Base-by-base conservation (phyloP, 2,797 vertebrate genomes). In the Myotis findleyi region DNA sequence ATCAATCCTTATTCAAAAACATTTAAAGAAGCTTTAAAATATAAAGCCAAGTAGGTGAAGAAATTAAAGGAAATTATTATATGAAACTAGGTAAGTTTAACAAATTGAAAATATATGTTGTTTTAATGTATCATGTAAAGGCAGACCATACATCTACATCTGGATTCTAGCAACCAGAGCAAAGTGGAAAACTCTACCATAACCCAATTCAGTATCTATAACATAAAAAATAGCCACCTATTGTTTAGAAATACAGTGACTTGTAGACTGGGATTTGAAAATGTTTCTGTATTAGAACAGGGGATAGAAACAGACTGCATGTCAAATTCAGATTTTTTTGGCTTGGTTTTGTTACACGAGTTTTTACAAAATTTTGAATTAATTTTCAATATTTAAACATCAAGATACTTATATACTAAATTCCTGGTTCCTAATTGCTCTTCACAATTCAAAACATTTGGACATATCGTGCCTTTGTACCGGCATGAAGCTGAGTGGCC, bases 301-400 rank as follows among this genome's bases (percentile, higher is more conserved):
- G 62, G 25, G 2, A 66, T 81, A 47, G 21, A 79, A 75, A 44
- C 1, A 82, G 5, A 41, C 25, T 30, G 3, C 12, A 0, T 41
- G 10, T 57, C 13, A 86, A 2, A 59, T 3, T 71, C 8, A 36
- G 5, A 73, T n/a, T 23, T 82, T 5, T 64, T 75, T 93, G 27
- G 11, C 11, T 72, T 91, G 64, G 6, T 89, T 85, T 96, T 79
- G 76, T 36, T 41, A 10, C 21, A n/a, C 5, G 6, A 7, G 47
- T 72, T 68, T 90, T 91, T 80, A 89, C 4, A 66, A 82, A 87
- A 38, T 49, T 93, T 89, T 33, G 27, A 53, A 91, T 86, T 91
- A 62, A 84, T 73, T 86, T 53, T 79, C 1, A 11, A 69, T 66
- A 80, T 76, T 91, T 92, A 89, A 86, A 47, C 3, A 66, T 55